Percentiles rank a stretch among this genome's conserved stretches.
These are phyloP conservation scores for Cladorhizidae sp. DNA, from an alignment of 37 sponge, comb jelly and placozoan genomes.

Conservation along the genomic window DNA sequence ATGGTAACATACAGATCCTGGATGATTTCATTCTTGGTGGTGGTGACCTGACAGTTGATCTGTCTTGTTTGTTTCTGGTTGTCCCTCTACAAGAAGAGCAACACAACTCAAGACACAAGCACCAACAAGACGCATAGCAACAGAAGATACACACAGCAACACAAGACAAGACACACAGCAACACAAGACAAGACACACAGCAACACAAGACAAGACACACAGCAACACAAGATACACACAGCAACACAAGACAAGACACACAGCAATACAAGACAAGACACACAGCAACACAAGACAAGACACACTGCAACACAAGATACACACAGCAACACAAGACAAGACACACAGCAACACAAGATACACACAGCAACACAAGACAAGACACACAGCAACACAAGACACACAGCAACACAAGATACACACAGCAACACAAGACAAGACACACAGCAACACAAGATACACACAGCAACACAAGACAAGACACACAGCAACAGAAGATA, in stretches of 20 bases:
- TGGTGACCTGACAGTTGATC: conserved; percentile 23
- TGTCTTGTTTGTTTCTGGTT: conserved; percentile 36
- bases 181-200: background rate
- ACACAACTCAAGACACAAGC: background rate
- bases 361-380: no score
- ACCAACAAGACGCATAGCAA: background rate
- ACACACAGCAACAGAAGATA: background rate
- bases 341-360: no score
- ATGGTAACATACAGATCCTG: conserved; percentile 25
- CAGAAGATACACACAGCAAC: no score
- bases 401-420: no score
- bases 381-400: no score
- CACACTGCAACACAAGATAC: no score
- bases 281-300: no score
- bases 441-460: no score
- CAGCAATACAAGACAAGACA: no score
- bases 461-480: no score
- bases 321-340: no score
- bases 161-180: background rate
- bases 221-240: background rate
- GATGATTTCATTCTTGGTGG: conserved; percentile 21
- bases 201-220: background rate
- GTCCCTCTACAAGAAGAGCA: conserved; percentile 3
- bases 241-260: background rate
- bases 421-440: background rate